A percentile compares a stretch with the other conserved stretches of the same genome.
These are phyloP conservation scores for Saguinus imperator DNA, from an alignment of 2,113 vertebrate genomes.

Conservation along the genomic window DNA sequence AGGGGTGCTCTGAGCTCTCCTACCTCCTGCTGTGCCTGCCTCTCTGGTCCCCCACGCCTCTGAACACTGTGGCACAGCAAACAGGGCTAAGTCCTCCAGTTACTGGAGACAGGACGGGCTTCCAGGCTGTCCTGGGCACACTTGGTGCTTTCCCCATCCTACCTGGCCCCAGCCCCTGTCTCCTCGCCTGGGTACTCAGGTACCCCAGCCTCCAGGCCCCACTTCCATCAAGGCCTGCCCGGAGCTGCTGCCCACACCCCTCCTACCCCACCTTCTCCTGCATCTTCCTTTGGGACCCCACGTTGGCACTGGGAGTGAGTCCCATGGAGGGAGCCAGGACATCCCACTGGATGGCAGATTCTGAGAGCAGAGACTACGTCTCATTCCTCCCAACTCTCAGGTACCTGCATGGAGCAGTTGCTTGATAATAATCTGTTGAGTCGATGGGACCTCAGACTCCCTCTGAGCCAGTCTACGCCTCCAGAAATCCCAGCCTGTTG, in stretches of 20 bases:
- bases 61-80: accelerated
- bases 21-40: accelerated
- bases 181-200: neutral
- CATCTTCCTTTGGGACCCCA: too few species aligned
- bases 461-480: neutral
- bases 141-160: neutral
- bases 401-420: neutral
- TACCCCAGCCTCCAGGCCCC: neutral
- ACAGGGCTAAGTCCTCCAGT: accelerated
- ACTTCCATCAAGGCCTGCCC: neutral
- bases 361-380: neutral
- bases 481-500: neutral
- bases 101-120: neutral
- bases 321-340: neutral
- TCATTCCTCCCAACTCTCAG: accelerated
- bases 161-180: neutral
- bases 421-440: neutral
- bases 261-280: neutral
- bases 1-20: neutral
- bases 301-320: neutral
- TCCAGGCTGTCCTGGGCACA: neutral
- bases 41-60: accelerated
- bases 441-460: too few species aligned
- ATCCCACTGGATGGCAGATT: accelerated
- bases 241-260: neutral